Conservation (phyloP, 2,888 invertebrate species). For the Chrysopilus asiliformis region DNA sequence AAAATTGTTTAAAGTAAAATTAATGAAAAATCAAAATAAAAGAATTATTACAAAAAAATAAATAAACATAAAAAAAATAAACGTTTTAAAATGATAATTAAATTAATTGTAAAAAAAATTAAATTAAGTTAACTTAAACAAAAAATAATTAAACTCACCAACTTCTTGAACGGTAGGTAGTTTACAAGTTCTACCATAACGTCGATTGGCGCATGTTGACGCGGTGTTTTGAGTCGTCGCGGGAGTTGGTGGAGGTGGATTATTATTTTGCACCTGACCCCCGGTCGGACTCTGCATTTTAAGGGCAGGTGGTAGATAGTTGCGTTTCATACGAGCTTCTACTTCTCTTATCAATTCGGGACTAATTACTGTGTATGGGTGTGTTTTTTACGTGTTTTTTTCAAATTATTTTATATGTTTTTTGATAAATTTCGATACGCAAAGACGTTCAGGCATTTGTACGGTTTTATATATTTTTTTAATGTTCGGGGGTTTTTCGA, state of each 20-base stretch:
- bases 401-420: no score
- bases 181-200: conserved; percentile 30
- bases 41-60: no score
- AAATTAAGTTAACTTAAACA: conserved; percentile 13
- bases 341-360: conserved; percentile 81
- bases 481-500: no score
- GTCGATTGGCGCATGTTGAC: conserved; percentile 17
- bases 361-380: conserved; percentile 55
- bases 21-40: no score
- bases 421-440: no score
- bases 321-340: conserved; percentile 73
- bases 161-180: conserved; percentile 62
- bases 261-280: conserved; percentile 32
- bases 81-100: no score
- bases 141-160: conserved; percentile 42
- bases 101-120: conserved; percentile 1
- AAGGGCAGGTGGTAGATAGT: conserved; percentile 58
- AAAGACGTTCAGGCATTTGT: no score
- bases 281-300: conserved; percentile 40
- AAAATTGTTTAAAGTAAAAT: no score
- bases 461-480: background rate
- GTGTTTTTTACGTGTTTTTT: conserved; percentile 1
- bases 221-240: conserved; percentile 9
- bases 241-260: conserved; percentile 28
- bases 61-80: no score